Conservation (phyloP, 2,113 vertebrate species). For the Menura novaehollandiae region DNA sequence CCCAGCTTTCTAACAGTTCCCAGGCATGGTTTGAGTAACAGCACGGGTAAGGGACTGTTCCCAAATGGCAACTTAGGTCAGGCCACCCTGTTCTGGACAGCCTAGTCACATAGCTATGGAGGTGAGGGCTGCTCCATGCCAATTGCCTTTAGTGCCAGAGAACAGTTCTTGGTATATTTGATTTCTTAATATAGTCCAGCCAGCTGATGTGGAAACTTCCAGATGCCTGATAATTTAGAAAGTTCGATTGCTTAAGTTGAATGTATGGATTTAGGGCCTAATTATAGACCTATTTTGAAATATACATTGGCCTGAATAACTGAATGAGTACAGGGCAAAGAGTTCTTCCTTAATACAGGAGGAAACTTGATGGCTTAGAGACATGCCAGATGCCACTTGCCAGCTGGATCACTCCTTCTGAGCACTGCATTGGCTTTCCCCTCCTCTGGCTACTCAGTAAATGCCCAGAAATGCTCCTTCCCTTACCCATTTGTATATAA, state of each 20-base stretch:
- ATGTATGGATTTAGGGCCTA: constrained; percentile 3
- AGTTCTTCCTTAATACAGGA: background rate
- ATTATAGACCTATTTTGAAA: background rate
- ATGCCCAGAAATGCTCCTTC: background rate
- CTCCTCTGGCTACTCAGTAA: background rate
- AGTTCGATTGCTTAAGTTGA: background rate
- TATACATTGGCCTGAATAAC: background rate
- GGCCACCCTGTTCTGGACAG: background rate
- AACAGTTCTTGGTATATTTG: background rate
- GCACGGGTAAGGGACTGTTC: background rate
- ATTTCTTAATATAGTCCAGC: background rate
- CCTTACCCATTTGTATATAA: background rate
- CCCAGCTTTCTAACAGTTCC: background rate
- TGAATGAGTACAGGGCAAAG: background rate
- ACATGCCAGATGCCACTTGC: background rate
- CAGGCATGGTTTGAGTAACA: background rate
- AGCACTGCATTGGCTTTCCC: background rate
- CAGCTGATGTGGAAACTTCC: background rate
- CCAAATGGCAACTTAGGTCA: background rate
- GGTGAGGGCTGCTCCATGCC: background rate
- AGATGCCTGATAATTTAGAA: background rate
- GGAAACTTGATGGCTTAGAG: background rate
- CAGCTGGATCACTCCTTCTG: background rate
- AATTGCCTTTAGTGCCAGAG: background rate
- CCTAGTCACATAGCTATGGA: background rate